Conservation (phyloP, 2,113 vertebrate species). For the Colinus virginianus region DNA sequence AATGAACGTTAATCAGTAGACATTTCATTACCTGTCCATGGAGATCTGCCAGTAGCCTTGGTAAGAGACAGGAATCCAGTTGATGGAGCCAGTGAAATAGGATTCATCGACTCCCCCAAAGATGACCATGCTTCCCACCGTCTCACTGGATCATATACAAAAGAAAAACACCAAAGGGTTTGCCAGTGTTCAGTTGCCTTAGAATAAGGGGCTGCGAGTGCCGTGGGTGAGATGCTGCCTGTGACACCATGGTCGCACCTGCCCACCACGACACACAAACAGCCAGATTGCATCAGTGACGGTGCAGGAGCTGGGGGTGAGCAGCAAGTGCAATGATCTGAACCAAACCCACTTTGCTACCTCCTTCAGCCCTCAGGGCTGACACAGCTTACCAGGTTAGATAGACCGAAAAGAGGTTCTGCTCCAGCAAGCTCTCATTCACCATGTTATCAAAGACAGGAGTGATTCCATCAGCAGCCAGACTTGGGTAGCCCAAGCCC, state of each 20-base stretch:
- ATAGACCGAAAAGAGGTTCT: conserved; percentile 74
- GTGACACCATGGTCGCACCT: rapidly evolving
- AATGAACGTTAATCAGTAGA: not conserved
- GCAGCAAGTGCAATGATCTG: rapidly evolving
- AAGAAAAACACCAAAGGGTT: not conserved
- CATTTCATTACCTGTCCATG: conserved; percentile 77
- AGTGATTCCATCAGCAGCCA: conserved; percentile 22
- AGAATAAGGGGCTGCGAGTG: rapidly evolving
- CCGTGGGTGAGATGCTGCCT: rapidly evolving
- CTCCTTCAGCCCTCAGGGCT: not conserved
- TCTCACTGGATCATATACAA: not conserved
- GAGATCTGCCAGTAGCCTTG: conserved; percentile 83
- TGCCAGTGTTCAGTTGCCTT: rapidly evolving
- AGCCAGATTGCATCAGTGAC: not conserved
- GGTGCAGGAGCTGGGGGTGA: not conserved
- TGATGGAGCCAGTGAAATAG: conserved; percentile 72
- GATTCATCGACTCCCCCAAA: conserved; percentile 75
- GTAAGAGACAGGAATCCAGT: conserved; percentile 78
- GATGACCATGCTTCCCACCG: conserved; percentile 72
- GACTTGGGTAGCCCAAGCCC: conserved; percentile 72
- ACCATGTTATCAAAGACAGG: conserved; percentile 77
- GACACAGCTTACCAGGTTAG: conserved; percentile 35
- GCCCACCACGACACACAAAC: not conserved
- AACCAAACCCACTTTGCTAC: rapidly evolving
- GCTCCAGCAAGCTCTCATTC: conserved; percentile 51